Evolutionary conservation across 2,797 vertebrate genomes (phyloP), one percentile per base, ranked within the genome.

Genomic region (Brachyrhaphis roseni): DNA sequence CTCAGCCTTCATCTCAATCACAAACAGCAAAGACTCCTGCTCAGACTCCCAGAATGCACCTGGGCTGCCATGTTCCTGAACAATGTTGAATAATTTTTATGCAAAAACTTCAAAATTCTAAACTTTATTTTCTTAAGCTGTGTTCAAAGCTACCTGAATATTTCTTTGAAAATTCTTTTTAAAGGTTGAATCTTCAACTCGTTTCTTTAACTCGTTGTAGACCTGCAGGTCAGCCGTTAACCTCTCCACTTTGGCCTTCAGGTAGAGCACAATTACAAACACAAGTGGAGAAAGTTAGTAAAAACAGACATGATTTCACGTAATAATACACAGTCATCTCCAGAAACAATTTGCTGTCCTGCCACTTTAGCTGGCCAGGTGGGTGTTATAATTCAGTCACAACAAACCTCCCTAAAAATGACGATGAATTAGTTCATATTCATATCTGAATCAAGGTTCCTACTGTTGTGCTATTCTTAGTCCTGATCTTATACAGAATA

Each of bases 21-120:
- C 98, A 8, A 98, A 97, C 88, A 98, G 94, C 87, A 99, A 93
- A 74, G 97, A 98, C 95, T 99, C 97, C 91, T 98, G 94, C 91
- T 99, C 98, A 62, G 97, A 97, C 87, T 98, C 97, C 98, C 98
- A 99, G 95, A 99, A 99, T 76, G 91, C 95, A 84, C 96, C 97
- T 66, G 97, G 98, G 86, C 96, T 98, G 76, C 98, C 97, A 0
- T 97, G 94, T 62, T 97, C 96, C 97, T 99, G 88, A 13, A 59
- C 15, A 75, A 41, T 10, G 39, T 39, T 39, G 16, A 68, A 26
- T 8, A 20, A 68, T 41, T 26, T 26, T 26, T 68, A 12, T 13
- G 10, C 5, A 41, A 68, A 68, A 68, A 26, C 36, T 12, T 23
- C 3, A 12, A 13, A 68, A 41, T 20, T 36, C 62, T 36, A 8